phyloP scores from a whole-genome alignment of 30 jellyfish, hydroid and myxozoan species.

The Calvadosia cruxmelitensis region DNA sequence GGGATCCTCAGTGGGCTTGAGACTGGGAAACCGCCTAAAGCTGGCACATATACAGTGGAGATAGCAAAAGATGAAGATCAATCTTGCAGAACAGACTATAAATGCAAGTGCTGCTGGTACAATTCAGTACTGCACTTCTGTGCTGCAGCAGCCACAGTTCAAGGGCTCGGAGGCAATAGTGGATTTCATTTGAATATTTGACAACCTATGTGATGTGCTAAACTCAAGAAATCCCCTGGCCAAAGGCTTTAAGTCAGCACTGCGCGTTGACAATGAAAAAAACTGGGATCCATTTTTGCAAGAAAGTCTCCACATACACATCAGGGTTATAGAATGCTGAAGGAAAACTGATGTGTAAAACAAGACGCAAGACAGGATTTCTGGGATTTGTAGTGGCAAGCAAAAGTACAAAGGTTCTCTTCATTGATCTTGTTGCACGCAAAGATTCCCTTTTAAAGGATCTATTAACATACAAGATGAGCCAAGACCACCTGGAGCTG shows the following conservation, averaged over 20 bases:
- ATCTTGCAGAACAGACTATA: conserved; percentile 61
- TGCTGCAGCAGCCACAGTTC: conserved; percentile 41
- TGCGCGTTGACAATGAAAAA: conserved; percentile 14
- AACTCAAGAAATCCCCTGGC: conserved; percentile 68
- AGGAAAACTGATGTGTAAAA: conserved; percentile 17
- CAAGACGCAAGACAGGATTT: conserved; percentile 49
- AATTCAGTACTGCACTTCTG: not conserved
- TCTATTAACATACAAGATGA: conserved; percentile 28
- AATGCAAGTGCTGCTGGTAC: conserved; percentile 60
- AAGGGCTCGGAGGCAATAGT: conserved; percentile 50
- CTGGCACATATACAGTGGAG: conserved; percentile 27
- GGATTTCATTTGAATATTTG: conserved; percentile 28
- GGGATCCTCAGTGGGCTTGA: conserved; percentile 32
- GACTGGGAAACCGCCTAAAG: conserved; percentile 48
- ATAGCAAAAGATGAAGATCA: conserved; percentile 43
- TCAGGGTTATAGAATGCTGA: conserved; percentile 21
- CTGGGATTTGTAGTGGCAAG: conserved; percentile 57
- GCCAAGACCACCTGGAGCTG: conserved; percentile 56
- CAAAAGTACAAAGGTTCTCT: conserved; percentile 22
- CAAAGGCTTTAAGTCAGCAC: conserved; percentile 50
- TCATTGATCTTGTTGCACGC: conserved; percentile 33
- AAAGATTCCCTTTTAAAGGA: conserved; percentile 18
- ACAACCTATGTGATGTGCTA: conserved; percentile 44
- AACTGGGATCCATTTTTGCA: conserved; percentile 38
- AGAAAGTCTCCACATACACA: too few relatives aligned